Base-by-base conservation (phyloP, 2,797 vertebrate species). In the Botia kubotai region DNA sequence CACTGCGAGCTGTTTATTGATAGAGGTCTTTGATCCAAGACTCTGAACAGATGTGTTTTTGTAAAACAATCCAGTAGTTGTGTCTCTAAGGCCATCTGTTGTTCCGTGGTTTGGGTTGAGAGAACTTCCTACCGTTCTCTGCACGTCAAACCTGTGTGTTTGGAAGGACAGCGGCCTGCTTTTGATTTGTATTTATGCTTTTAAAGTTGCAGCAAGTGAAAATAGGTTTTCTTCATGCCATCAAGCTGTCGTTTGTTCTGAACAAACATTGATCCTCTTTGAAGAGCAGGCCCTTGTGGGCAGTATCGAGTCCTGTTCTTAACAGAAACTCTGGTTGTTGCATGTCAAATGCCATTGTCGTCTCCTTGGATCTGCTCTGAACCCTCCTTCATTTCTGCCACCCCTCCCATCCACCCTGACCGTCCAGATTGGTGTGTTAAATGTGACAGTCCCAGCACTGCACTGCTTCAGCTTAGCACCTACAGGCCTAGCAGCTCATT, bases 41-140 rank as follows among this genome's bases (percentile, higher is more conserved):
- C 52, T 60, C 68, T 74, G 63, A 21, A 53, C 85, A 86, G 83
- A 85, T 84, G 82, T 81, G 67, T 79, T 75, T 82, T 17, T 75
- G 52, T 79, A 81, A 66, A 85, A 75, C 75, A 77, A 76, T 60
- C 71, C 69, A 43, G 58, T 70, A 19, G 60, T 71, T 83, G 62
- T 66, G 76, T 80, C 80, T 33, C 33, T 50, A 58, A 75, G 77
- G 80, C 80, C 85, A 84, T 82, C 85, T 86, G 83, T 65, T 70
- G 72, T n/a, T 52, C 66, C 60, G 52, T 1, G 23, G 66, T 68
- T 75, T 72, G 46, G 62, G 77, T 63, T 81, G 39, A 52, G 26
- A 62, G 39, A 4, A 13, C 36, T 66, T 43, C 48, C 29, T 46
- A 14, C 63, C 6, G 33, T 23, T 62, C 33, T 58, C 13, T 0